phyloP scores from a whole-genome alignment of 2,888 invertebrate genomes.

The Pseudolycoriella hygida region DNA sequence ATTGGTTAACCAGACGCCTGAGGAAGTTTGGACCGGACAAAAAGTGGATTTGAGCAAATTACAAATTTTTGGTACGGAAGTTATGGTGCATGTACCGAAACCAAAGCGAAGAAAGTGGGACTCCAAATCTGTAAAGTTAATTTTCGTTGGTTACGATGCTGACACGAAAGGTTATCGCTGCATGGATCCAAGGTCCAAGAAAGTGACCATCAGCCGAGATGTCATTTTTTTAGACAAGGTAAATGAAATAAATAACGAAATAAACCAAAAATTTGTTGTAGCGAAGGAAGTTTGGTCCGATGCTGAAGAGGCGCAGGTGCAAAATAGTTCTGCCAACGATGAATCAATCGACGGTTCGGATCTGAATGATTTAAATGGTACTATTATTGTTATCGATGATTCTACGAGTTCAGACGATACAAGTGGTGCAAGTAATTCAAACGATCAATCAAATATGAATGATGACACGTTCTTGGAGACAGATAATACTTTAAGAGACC shows the following conservation, averaged over 20 bases:
- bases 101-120: conserved; percentile 17
- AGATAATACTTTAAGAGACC: not conserved
- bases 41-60: conserved; percentile 18
- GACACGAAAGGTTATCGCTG: conserved; percentile 14
- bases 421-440: too few species aligned
- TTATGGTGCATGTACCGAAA: conserved; percentile 19
- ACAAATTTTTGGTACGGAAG: conserved; percentile 20
- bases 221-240: not conserved
- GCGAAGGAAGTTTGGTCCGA: too few species aligned
- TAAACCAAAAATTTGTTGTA: too few species aligned
- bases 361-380: too few species aligned
- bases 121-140: conserved; percentile 15
- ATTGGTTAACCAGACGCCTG: conserved; percentile 14
- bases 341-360: too few species aligned
- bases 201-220: conserved; percentile 6
- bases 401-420: too few species aligned
- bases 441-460: too few species aligned
- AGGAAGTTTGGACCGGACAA: conserved; percentile 19
- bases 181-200: conserved; percentile 7
- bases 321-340: not conserved
- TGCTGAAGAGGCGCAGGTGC: too few species aligned
- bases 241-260: too few species aligned
- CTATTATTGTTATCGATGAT: too few species aligned
- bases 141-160: conserved; percentile 21
- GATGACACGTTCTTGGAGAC: too few species aligned